Percentiles rank a stretch among this genome's conserved stretches.
These are phyloP conservation scores for Periophthalmodon schlosseri DNA, from an alignment of 2,113 vertebrate genomes.

Conservation along the genomic window DNA sequence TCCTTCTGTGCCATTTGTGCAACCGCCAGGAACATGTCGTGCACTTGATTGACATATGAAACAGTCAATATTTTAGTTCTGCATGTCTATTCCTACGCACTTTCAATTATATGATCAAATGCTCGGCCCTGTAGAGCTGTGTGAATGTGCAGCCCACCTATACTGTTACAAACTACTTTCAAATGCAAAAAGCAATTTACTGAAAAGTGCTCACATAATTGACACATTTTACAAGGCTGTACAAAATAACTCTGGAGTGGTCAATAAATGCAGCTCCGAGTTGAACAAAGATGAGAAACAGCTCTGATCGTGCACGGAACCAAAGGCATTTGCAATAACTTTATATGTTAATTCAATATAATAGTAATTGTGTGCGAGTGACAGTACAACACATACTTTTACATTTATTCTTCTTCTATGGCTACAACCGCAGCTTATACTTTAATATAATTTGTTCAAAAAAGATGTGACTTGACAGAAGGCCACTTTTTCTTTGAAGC, in stretches of 20 bases:
- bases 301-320: conserved; percentile 39
- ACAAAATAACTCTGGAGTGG: conserved; percentile 38
- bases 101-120: background rate
- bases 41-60: too few species aligned
- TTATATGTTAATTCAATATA: too few species aligned
- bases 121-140: background rate
- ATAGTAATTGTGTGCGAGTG: too few species aligned
- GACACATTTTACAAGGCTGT: conserved; percentile 25
- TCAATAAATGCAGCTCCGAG: conserved; percentile 22
- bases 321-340: conserved; percentile 23
- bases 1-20: too few species aligned
- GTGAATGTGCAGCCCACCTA: background rate
- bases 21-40: too few species aligned
- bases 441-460: too few species aligned
- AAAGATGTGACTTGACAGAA: background rate
- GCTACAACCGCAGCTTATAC: too few species aligned
- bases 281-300: conserved; percentile 18
- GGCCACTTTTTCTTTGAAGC: too few species aligned
- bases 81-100: background rate
- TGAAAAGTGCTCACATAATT: conserved; percentile 32
- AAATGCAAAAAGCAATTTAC: conserved; percentile 52
- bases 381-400: too few species aligned
- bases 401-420: too few species aligned
- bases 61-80: too few species aligned
- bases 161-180: conserved; percentile 6